These are phyloP conservation scores for Ceramica pisi DNA, from an alignment of 2,888 invertebrate species.

Conservation along the genomic window DNA sequence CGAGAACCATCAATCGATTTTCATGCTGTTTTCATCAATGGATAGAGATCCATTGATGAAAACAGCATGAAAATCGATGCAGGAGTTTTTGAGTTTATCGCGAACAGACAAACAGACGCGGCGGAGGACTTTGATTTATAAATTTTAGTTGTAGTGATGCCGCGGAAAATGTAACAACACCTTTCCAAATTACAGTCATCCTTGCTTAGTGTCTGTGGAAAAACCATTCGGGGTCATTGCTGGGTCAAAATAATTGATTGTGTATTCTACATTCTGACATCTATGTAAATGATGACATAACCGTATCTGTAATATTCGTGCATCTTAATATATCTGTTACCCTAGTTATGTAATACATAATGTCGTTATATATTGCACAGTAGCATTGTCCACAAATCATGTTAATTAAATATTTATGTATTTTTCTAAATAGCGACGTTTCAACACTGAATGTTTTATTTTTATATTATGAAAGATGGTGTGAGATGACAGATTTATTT, in stretches of 20 bases:
- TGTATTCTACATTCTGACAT: constrained; percentile 22
- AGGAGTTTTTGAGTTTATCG: too few species aligned
- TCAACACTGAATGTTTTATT: constrained; percentile 4
- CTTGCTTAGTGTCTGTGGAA: background rate
- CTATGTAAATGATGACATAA: constrained; percentile 8
- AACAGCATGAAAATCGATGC: too few species aligned
- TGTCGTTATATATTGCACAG: constrained; percentile 1
- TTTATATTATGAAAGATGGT: background rate
- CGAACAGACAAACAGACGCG: too few species aligned
- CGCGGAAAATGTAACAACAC: background rate
- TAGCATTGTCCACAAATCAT: constrained; percentile 18
- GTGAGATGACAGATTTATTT: background rate
- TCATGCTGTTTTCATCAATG: too few species aligned
- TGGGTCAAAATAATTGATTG: constrained; percentile 1
- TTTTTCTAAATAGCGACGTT: background rate
- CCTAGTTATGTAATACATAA: constrained; percentile 3
- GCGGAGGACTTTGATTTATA: too few species aligned
- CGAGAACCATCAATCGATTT: too few species aligned
- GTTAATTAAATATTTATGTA: constrained; percentile 1
- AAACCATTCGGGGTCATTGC: background rate
- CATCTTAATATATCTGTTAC: constrained; percentile 7
- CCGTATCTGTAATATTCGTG: constrained; percentile 8
- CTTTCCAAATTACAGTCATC: background rate
- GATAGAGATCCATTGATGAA: too few species aligned
- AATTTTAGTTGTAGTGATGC: too few species aligned